Evolutionary conservation across 2,888 invertebrate genomes (phyloP).

Genomic region (Malachius bipustulatus): DNA sequence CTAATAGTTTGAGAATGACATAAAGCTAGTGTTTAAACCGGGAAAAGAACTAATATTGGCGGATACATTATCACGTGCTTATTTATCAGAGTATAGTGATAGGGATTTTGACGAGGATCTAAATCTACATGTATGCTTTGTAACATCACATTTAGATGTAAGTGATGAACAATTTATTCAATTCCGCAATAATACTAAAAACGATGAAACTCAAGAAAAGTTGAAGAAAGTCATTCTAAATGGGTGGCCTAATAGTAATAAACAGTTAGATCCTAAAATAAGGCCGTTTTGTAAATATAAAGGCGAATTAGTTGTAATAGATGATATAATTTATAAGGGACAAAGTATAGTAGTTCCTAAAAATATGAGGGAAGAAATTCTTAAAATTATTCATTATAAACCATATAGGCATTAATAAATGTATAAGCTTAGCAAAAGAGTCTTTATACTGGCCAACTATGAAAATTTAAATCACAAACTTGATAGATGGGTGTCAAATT

Average conservation of each 20-base stretch:
- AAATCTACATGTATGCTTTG: conserved; percentile 8
- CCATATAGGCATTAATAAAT: conserved; percentile 16
- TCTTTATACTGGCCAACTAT: conserved; percentile 16
- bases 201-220: conserved; percentile 9
- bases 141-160: conserved; percentile 7
- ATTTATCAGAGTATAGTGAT: conserved; percentile 6
- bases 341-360: conserved; percentile 13
- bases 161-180: conserved; percentile 12
- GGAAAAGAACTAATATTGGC: conserved; percentile 13
- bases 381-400: conserved; percentile 14
- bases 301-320: conserved; percentile 11
- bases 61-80: conserved; percentile 12
- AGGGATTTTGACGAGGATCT: conserved; percentile 9
- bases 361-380: conserved; percentile 12
- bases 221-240: conserved; percentile 9
- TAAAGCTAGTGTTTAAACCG: conserved; percentile 11
- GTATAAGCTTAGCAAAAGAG: conserved; percentile 11
- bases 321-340: conserved; percentile 13
- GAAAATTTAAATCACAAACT: conserved; percentile 14
- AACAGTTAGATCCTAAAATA: conserved; percentile 10
- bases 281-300: conserved; percentile 11
- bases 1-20: no score
- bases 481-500: conserved; percentile 11
- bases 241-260: conserved; percentile 14
- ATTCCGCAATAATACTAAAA: conserved; percentile 10